These are phyloP conservation scores for Baccha elongata DNA, from an alignment of 2,888 invertebrate genomes.

Conservation along the genomic window DNA sequence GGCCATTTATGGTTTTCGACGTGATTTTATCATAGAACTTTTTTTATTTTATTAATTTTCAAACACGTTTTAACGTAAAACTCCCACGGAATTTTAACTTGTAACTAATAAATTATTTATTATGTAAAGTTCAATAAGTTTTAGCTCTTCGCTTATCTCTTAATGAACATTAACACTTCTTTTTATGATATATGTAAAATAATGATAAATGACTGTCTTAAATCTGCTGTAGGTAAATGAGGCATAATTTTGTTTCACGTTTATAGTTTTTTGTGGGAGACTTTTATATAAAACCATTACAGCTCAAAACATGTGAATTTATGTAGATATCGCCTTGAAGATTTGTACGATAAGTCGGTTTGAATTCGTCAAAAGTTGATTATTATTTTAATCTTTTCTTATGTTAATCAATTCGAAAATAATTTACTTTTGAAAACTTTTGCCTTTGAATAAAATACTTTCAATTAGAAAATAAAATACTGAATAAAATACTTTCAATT, in stretches of 20 bases:
- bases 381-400: not conserved
- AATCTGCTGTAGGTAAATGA: slow-evolving; percentile 1
- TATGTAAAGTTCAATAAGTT: slow-evolving; percentile 29
- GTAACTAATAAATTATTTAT: too few species aligned
- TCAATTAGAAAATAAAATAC: too few species aligned
- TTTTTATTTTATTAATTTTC: slow-evolving; percentile 9
- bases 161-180: not conserved
- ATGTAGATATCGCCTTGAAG: too few species aligned
- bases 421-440: too few species aligned
- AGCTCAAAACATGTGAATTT: too few species aligned
- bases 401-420: not conserved
- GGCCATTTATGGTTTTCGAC: slow-evolving; percentile 11
- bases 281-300: too few species aligned
- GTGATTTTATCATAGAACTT: slow-evolving; percentile 10
- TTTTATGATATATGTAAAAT: not conserved
- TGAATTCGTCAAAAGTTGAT: not conserved
- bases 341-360: not conserved
- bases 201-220: not conserved
- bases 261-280: not conserved
- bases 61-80: slow-evolving; percentile 26
- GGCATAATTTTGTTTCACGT: slow-evolving; percentile 28
- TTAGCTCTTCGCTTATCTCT: not conserved
- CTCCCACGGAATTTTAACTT: slow-evolving; percentile 9
- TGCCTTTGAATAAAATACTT: too few species aligned
- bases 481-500: too few species aligned